Percentiles rank a stretch among this genome's conserved stretches.
Conservation (phyloP, 92 coral and sea anemone species). For the Virgularia gustaviana region DNA sequence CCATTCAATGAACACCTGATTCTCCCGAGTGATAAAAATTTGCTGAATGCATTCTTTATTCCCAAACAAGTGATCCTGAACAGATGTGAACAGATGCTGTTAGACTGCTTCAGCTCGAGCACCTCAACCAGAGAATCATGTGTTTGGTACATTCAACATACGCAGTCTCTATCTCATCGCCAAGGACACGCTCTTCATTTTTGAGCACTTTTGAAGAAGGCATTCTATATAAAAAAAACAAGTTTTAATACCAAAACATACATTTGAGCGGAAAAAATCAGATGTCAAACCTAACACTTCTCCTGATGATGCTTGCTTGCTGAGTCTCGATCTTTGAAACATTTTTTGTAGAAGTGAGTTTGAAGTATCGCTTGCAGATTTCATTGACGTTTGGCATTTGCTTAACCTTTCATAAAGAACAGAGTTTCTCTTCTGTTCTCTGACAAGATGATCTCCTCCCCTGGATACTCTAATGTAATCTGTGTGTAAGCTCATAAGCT, state of each 20-base stretch:
- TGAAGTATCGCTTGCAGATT: not conserved
- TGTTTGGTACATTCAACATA: not conserved
- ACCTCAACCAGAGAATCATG: too few relatives aligned
- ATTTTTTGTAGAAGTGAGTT: conserved; percentile 6
- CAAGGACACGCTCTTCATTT: not conserved
- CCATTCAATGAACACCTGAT: too few relatives aligned
- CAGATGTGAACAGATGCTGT: too few relatives aligned
- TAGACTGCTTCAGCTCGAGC: too few relatives aligned
- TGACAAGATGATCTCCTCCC: not conserved
- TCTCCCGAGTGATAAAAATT: too few relatives aligned
- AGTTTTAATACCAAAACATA: not conserved
- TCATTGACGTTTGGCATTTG: not conserved
- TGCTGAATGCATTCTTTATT: too few relatives aligned
- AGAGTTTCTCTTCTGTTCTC: not conserved
- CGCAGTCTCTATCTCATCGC: not conserved
- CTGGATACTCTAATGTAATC: conserved; percentile 21
- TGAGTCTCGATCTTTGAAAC: not conserved
- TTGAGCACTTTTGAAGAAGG: not conserved
- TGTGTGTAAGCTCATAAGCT: conserved; percentile 33
- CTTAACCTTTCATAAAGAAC: not conserved
- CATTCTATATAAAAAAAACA: not conserved
- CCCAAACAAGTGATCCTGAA: too few relatives aligned
- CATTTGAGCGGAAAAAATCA: too few relatives aligned
- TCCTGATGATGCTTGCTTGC: conserved; percentile 6
- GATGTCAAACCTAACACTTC: not conserved